These are phyloP conservation scores for Cercocebus atys DNA, from an alignment of 2,113 vertebrate species.

Conservation along the genomic window DNA sequence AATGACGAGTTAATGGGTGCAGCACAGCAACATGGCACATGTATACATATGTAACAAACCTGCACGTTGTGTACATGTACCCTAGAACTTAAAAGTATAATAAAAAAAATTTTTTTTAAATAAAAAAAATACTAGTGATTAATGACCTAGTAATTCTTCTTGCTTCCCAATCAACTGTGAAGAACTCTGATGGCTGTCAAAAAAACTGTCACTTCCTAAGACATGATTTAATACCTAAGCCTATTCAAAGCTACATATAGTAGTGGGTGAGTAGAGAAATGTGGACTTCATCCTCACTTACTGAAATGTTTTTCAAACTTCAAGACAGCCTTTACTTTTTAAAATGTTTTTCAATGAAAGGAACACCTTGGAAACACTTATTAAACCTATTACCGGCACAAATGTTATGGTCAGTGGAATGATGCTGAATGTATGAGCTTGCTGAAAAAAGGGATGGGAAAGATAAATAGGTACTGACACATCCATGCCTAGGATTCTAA, in stretches of 20 bases:
- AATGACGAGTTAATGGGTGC: too few relatives aligned
- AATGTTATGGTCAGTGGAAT: slow-evolving; percentile 12
- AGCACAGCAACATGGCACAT: too few relatives aligned
- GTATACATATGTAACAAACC: too few relatives aligned
- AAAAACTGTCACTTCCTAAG: slow-evolving; percentile 15
- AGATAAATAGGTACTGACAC: background rate
- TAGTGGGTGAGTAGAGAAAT: background rate
- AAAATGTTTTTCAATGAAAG: slow-evolving; percentile 32
- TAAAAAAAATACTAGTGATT: slow-evolving; percentile 13
- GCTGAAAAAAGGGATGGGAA: background rate
- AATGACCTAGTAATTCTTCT: slow-evolving; percentile 32
- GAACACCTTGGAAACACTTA: background rate
- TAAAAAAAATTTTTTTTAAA: background rate
- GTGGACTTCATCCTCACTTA: slow-evolving; percentile 7
- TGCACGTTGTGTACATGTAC: too few relatives aligned
- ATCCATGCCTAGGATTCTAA: background rate
- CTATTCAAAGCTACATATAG: slow-evolving; percentile 2
- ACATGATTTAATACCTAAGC: slow-evolving; percentile 31
- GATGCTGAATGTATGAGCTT: slow-evolving; percentile 15
- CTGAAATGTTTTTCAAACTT: slow-evolving; percentile 34
- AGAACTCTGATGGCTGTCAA: slow-evolving; percentile 13
- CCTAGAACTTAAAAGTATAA: too few relatives aligned
- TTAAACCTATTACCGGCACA: slow-evolving; percentile 40
- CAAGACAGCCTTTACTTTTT: background rate
- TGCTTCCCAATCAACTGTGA: slow-evolving; percentile 35